Evolutionary conservation across 2,797 vertebrate genomes (phyloP).

Genomic region (Spheniscus humboldti): DNA sequence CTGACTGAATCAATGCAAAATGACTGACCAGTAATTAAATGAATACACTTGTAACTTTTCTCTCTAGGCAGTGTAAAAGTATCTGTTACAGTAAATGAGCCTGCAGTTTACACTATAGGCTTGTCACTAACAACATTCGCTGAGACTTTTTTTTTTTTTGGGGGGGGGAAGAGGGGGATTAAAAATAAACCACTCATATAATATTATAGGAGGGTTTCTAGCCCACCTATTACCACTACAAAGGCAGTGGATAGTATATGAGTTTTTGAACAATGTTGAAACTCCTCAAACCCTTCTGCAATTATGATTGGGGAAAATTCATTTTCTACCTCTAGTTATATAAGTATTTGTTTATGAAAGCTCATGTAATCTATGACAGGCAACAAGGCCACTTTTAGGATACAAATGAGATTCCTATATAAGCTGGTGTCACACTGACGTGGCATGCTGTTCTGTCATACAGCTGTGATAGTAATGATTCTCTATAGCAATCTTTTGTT

Average conservation of each 20-base stretch:
- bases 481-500: background rate
- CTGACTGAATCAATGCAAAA: background rate
- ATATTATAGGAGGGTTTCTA: background rate
- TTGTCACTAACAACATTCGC: background rate
- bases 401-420: background rate
- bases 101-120: background rate
- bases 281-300: background rate
- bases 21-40: background rate
- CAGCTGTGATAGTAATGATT: background rate
- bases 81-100: background rate
- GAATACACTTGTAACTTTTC: background rate
- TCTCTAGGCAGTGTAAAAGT: background rate
- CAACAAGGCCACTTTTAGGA: background rate
- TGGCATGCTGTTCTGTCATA: background rate
- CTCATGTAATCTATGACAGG: background rate
- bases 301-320: background rate
- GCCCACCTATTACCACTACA: background rate
- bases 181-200: background rate
- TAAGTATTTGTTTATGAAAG: background rate
- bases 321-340: background rate
- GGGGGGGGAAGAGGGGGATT: background rate
- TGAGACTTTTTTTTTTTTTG: background rate
- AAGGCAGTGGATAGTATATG: background rate
- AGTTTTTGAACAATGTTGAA: background rate
- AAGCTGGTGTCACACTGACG: background rate